Conservation (phyloP, 1,140 invertebrate genomes). For the Papilio dardanus region DNA sequence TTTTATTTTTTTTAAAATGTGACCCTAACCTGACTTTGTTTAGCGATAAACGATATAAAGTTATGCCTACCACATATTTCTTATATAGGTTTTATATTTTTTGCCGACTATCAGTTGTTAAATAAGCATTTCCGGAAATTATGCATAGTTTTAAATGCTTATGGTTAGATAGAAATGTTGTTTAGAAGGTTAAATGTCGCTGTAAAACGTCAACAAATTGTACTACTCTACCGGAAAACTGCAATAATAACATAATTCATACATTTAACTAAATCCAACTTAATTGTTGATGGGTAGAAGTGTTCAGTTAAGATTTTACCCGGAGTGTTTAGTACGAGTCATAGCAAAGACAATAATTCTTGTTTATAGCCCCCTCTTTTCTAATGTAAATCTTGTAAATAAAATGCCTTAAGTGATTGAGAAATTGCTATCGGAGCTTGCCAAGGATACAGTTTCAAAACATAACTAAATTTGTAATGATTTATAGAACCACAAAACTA, state of each 20-base stretch:
- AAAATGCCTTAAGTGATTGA: no score
- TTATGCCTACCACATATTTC: not conserved
- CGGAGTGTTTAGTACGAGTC: no score
- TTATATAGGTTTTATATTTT: conserved; percentile 9
- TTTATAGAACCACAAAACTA: not conserved
- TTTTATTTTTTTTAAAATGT: not conserved
- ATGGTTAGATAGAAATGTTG: conserved; percentile 2
- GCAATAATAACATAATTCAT: not conserved
- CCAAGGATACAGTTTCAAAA: not conserved
- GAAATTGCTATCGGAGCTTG: no score
- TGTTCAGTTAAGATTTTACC: no score
- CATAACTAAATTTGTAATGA: not conserved
- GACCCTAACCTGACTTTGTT: not conserved
- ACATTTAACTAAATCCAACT: not conserved
- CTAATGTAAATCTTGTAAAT: no score
- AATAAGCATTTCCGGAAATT: conserved; percentile 3
- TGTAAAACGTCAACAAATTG: not conserved
- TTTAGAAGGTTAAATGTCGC: not conserved
- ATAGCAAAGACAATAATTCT: no score
- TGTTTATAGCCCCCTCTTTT: no score
- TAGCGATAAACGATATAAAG: not conserved
- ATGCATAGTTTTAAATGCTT: conserved; percentile 20
- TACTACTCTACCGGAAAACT: not conserved
- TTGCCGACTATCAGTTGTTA: not conserved
- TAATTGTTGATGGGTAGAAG: not conserved